These are phyloP conservation scores for Calliscelio sp. DNA, from an alignment of 2,888 invertebrate genomes.

Conservation along the genomic window DNA sequence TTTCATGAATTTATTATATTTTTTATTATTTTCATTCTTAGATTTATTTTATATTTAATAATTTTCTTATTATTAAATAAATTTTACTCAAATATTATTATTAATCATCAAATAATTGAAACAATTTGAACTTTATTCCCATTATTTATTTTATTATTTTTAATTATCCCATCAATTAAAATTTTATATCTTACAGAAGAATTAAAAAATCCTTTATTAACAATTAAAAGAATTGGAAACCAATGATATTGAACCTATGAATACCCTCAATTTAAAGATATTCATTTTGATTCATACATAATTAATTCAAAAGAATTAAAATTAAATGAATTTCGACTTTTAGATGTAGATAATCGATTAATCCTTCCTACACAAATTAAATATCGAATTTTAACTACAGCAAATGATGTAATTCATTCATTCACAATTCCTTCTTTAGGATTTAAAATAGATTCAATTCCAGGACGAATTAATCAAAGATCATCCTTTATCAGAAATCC, in stretches of 20 bases:
- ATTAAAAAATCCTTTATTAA: slow-evolving; percentile 88
- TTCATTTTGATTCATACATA: slow-evolving; percentile 89
- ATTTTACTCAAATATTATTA: slow-evolving; percentile 87
- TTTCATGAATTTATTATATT: slow-evolving; percentile 89
- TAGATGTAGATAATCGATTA: slow-evolving; percentile 89
- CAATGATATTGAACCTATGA: slow-evolving; percentile 90
- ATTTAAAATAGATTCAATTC: slow-evolving; percentile 89
- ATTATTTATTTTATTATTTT: slow-evolving; percentile 88
- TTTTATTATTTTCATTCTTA: slow-evolving; percentile 89
- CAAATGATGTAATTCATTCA: slow-evolving; percentile 89
- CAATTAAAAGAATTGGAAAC: slow-evolving; percentile 89
- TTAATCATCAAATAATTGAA: slow-evolving; percentile 89
- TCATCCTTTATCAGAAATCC: slow-evolving; percentile 88
- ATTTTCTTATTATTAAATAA: slow-evolving; percentile 87
- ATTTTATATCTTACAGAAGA: slow-evolving; percentile 89
- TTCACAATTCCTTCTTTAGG: slow-evolving; percentile 89
- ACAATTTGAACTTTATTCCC: slow-evolving; percentile 89
- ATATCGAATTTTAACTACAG: slow-evolving; percentile 89
- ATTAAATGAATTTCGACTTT: slow-evolving; percentile 87
- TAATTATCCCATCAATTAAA: slow-evolving; percentile 88
- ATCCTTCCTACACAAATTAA: slow-evolving; percentile 88
- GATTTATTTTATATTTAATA: slow-evolving; percentile 88
- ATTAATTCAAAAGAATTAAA: slow-evolving; percentile 77
- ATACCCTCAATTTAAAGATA: slow-evolving; percentile 88
- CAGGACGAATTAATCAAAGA: slow-evolving; percentile 89